Evolutionary conservation across 1,140 invertebrate genomes (phyloP), one percentile per base, ranked within the genome.

Genomic region (Ylistrum balloti): DNA sequence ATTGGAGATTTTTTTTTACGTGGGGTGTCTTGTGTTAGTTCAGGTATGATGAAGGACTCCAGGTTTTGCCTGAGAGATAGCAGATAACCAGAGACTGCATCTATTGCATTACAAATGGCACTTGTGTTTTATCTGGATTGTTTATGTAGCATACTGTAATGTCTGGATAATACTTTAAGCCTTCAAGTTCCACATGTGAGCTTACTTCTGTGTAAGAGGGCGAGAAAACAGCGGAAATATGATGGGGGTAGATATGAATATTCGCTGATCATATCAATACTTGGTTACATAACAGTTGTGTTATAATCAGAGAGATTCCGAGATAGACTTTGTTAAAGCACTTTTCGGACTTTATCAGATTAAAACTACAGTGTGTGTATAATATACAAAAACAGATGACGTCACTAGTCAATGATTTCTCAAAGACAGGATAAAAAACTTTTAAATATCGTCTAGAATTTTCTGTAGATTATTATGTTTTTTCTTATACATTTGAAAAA

Each of bases 251-350:
- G 5, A 74, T 74, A 28, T 74, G 35, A 7, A 28, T n/a, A 22
- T 0, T 17, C 28, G 13, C 17, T 74, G 56, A 74, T 74, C 56
- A n/a, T 74, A 74, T 74, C 56, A 28, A 28, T 28, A n/a, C 22
- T 74, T 74, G 45, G 56, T 74, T 74, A 74, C 56, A 74, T 74
- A 74, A 74, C 56, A 74, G 56, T 74, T 74, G 56, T 74, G 9
- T 74, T 74, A 2, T 74, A 74, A 74, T 74, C 56, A 74, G 56
- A n/a, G 56, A 74, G 56, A 74, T 28, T 74, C 56, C 56, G 22
- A 28, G 56, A 74, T 74, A 74, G 9, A 28, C 56, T 74, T 74
- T 74, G 56, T 74, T 74, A 74, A 74, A 74, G 56, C 22, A n/a
- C 56, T 74, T 17, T n/a, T 74, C 56, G 56, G 56, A 0, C 22